Percentiles rank a stretch among this genome's conserved stretches.
phyloP scores from a whole-genome alignment of 2,113 vertebrate species.

The Egretta garzetta region DNA sequence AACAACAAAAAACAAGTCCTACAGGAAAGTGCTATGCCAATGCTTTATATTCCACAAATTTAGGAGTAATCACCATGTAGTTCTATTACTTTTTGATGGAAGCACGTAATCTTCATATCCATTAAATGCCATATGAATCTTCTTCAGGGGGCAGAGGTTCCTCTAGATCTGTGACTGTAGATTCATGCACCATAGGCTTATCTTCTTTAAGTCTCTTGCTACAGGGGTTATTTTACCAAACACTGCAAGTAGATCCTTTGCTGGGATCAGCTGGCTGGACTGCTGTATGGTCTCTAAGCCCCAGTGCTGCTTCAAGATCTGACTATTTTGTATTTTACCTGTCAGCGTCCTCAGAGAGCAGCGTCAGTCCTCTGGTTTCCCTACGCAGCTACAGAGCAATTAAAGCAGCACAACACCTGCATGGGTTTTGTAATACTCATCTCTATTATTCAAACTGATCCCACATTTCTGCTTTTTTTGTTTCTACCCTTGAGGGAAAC shows the following conservation, averaged over 20 bases:
- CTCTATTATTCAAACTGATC: not conserved
- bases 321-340: rapidly evolving
- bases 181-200: not conserved
- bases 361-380: not conserved
- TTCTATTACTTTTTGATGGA: not conserved
- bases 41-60: not conserved
- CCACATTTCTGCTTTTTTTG: not conserved
- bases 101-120: not conserved
- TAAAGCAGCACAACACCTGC: not conserved
- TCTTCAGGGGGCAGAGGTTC: not conserved
- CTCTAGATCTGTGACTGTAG: not conserved
- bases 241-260: not conserved
- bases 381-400: not conserved
- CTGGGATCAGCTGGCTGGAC: not conserved
- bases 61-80: not conserved
- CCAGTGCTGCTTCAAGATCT: not conserved
- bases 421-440: not conserved
- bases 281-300: not conserved
- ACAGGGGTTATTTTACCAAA: not conserved
- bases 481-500: not conserved
- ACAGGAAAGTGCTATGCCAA: not conserved
- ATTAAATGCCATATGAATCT: not conserved
- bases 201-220: not conserved
- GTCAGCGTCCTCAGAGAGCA: not conserved
- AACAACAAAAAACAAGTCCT: not conserved